Base-by-base conservation (phyloP, 2,797 vertebrate genomes). In the Tarsius wallacei region DNA sequence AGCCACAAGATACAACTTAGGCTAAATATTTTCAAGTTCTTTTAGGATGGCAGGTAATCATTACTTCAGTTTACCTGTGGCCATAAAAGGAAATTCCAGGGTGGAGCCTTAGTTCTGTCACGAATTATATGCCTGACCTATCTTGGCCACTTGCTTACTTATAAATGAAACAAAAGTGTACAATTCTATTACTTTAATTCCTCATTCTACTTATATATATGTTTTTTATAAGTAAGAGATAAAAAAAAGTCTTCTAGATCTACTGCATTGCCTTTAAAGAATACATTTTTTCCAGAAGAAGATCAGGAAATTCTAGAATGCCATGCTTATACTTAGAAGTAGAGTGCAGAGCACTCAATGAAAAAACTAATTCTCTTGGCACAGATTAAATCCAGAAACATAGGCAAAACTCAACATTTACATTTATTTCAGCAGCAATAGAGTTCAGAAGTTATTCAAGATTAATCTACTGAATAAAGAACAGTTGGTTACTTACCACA, bases 401-500 rank as follows among this genome's bases (percentile, higher is more conserved):
- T 0, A 89, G 8, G 28, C 31, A 92, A 16, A 82, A 49, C 17
- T 92, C 31, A 51, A 87, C 19, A 76, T 57, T 88, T 90, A 82
- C 17, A 85, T 77, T 86, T 89, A 91, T 55, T 96, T 97, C 76
- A 87, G 73, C 6, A 85, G 71, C 16, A 85, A 83, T 28, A 87
- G 2, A 93, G 16, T 42, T 78, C 64, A 63, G 8, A 76, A 85
- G 26, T 73, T 90, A 93, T 42, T 92, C 31, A 68, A 96, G 28
- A 85, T 78, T 70, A 64, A 83, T 87, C 68, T 78, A 84, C 7
- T 71, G 1, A 55, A 49, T 61, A 93, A 70, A 42, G 47, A 97
- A 63, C 6, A 91, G 36, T 36, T 84, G 21, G 19, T 76, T 85
- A 99, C 99, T 76, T 98, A 99, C 99, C 99, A 96, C 99, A 99